Evolutionary conservation across 2,888 invertebrate species (phyloP).

Genomic region (Caenorhabditis sp.): DNA sequence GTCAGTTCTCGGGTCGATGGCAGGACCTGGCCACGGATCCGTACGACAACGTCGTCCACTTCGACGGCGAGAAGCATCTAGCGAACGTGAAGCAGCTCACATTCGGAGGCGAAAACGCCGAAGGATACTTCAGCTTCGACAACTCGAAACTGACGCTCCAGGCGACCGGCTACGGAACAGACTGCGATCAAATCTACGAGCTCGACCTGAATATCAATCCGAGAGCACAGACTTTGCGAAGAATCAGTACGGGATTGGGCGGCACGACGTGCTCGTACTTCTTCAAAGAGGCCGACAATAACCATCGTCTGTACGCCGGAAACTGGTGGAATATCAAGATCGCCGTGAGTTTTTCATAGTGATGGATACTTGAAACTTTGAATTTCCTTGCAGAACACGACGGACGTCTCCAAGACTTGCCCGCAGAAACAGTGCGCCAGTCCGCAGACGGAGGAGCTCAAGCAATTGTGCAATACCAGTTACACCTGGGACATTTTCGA

Average conservation of each 20-base stretch:
- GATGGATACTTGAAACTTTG: background rate
- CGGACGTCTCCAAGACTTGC: slow-evolving; percentile 67
- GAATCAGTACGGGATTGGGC: slow-evolving; percentile 70
- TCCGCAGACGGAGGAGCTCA: slow-evolving; percentile 59
- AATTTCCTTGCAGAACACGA: slow-evolving; percentile 1
- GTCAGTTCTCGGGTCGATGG: slow-evolving; percentile 52
- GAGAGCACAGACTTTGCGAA: slow-evolving; percentile 53
- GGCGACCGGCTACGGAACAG: slow-evolving; percentile 72
- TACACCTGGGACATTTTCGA: slow-evolving; percentile 77
- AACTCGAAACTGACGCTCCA: slow-evolving; percentile 73
- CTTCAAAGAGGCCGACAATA: slow-evolving; percentile 70
- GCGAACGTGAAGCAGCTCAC: slow-evolving; percentile 76
- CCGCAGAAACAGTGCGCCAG: slow-evolving; percentile 67
- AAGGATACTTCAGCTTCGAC: slow-evolving; percentile 76
- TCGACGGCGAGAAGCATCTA: slow-evolving; percentile 68
- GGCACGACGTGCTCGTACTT: slow-evolving; percentile 76
- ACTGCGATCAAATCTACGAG: slow-evolving; percentile 77
- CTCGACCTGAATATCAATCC: slow-evolving; percentile 70
- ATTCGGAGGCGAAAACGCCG: slow-evolving; percentile 76
- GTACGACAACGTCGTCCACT: slow-evolving; percentile 64
- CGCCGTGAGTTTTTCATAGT: slow-evolving; percentile 19
- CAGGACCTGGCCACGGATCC: slow-evolving; percentile 62
- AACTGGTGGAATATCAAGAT: slow-evolving; percentile 70
- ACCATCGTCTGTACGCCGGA: slow-evolving; percentile 73
- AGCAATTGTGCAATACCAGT: slow-evolving; percentile 67